Evolutionary conservation across 2,113 vertebrate species (phyloP).

Genomic region (Tachuris rubrigastra): DNA sequence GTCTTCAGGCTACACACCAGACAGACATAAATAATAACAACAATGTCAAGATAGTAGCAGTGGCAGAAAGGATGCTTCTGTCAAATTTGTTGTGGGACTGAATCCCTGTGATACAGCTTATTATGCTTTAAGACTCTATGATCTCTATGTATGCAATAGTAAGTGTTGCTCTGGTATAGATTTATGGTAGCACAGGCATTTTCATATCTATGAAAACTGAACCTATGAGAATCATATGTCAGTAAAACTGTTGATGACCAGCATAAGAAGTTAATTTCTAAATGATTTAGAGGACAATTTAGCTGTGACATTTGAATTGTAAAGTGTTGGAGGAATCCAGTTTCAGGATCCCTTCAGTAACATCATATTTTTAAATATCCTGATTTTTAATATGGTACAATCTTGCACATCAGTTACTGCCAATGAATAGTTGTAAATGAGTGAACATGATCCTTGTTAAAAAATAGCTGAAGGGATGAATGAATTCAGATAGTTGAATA

Average conservation of each 20-base stretch:
- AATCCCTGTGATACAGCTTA: background rate
- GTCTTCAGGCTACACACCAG: background rate
- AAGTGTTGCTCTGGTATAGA: background rate
- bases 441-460: background rate
- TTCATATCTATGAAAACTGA: background rate
- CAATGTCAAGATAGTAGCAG: background rate
- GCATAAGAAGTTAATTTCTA: background rate
- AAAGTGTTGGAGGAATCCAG: background rate
- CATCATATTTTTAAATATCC: background rate
- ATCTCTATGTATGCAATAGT: background rate
- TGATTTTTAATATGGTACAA: background rate
- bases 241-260: background rate
- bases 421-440: background rate
- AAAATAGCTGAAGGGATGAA: background rate
- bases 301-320: background rate
- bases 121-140: background rate
- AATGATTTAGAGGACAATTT: background rate
- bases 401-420: background rate
- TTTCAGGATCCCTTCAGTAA: background rate
- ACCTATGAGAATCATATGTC: background rate
- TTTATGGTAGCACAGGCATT: background rate
- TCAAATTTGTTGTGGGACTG: background rate
- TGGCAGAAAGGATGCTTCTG: background rate
- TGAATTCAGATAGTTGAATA: background rate
- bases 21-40: background rate